A percentile compares a stretch with the other conserved stretches of the same genome.
These are phyloP conservation scores for Andrena trimmerana DNA, from an alignment of 2,888 invertebrate genomes.

Conservation along the genomic window DNA sequence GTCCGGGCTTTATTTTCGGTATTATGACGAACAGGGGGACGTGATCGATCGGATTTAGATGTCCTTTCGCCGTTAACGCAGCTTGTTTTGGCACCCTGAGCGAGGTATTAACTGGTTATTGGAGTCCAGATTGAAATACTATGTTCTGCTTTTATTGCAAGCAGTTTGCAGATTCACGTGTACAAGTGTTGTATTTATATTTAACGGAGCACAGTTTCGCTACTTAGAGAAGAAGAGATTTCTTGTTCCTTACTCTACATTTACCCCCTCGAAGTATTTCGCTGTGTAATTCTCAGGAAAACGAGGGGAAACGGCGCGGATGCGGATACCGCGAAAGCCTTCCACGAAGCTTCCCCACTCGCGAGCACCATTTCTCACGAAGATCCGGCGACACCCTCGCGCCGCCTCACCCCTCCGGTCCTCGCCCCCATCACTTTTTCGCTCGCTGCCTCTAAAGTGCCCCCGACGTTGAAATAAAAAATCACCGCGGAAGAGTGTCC, in stretches of 20 bases:
- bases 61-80: too few species aligned
- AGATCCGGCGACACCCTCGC: slow-evolving; percentile 47
- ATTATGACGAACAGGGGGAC: neutral
- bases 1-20: neutral
- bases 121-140: too few species aligned
- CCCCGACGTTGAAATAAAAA: slow-evolving; percentile 48
- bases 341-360: slow-evolving; percentile 29
- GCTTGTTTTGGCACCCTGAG: too few species aligned
- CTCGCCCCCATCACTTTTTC: slow-evolving; percentile 11
- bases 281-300: neutral
- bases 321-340: slow-evolving; percentile 26
- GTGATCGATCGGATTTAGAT: too few species aligned
- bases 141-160: too few species aligned
- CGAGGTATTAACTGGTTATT: too few species aligned
- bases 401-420: neutral
- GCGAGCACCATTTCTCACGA: slow-evolving; percentile 47
- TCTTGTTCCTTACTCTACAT: neutral
- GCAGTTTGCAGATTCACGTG: too few species aligned
- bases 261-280: neutral
- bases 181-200: too few species aligned
- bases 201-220: too few species aligned
- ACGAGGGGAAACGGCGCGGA: slow-evolving; percentile 28
- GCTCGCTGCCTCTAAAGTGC: slow-evolving; percentile 14
- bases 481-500: slow-evolving; percentile 35
- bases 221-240: neutral